These are phyloP conservation scores for Reticulitermes lucifugus DNA, from an alignment of 2,888 invertebrate genomes.

Conservation along the genomic window DNA sequence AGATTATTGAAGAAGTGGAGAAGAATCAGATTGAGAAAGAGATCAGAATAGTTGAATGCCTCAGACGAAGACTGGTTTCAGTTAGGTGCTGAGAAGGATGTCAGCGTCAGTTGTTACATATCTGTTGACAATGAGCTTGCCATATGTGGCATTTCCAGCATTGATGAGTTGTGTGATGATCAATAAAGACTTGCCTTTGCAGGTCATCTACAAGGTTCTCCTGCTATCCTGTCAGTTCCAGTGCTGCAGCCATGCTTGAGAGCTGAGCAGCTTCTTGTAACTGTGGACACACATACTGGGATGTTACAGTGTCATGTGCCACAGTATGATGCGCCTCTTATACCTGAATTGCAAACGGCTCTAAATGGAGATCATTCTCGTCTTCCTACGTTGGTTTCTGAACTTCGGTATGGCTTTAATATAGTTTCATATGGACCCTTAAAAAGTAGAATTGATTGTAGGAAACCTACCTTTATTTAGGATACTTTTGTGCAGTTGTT, in stretches of 20 bases:
- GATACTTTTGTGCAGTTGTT: no score
- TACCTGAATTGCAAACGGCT: constrained; percentile 84
- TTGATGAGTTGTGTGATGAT: neutral
- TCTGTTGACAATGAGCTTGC: no score
- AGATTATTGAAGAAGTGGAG: no score
- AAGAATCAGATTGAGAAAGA: neutral
- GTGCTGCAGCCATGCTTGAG: constrained; percentile 89
- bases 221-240: constrained; percentile 91
- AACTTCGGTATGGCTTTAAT: constrained; percentile 67
- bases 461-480: no score
- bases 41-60: no score
- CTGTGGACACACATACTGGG: constrained; percentile 95
- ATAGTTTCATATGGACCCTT: no score
- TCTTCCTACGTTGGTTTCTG: constrained; percentile 75
- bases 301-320: constrained; percentile 92
- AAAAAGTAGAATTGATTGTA: no score
- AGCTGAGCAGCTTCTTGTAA: constrained; percentile 91
- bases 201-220: constrained; percentile 91
- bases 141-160: no score
- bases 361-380: constrained; percentile 80
- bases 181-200: constrained; percentile 53
- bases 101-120: no score
- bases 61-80: no score
- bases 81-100: no score
- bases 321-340: constrained; percentile 84